Base-by-base conservation (phyloP, 2,113 vertebrate genomes). In the Hippocampus barbouri region DNA sequence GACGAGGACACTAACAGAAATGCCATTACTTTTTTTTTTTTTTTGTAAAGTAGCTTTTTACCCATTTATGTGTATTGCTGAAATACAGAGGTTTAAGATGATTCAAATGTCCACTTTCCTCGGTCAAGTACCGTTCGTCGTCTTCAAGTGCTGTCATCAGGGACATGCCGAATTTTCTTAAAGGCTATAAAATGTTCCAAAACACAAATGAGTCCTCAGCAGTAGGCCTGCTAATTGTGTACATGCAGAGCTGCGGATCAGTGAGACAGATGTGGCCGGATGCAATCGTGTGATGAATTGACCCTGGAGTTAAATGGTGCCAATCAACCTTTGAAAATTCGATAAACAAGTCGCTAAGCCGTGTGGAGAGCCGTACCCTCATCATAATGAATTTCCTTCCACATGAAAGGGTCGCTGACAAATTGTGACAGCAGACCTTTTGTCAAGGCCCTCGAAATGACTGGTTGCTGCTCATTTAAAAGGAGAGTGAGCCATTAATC, bases 221-320 rank as follows among this genome's bases (percentile, higher is more conserved):
- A 78, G 82, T 63, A 66, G 79, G 74, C 30, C 68, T 62, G 74
- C 73, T 81, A 80, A 83, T 84, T 83, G 75, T 76, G 59, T 75
- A 66, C 57, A 71, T 51, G 81, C 74, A 66, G 73, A 68, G n/a
- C 73, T 63, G 76, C 64, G 83, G 79, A 79, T 88, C 83, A 81
- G 75, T 47, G 68, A 76, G 88, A 76, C 80, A 82, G 78, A 84
- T 85, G 83, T 78, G 79, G 73, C 82, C 57, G 86, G 87, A 90
- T 86, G 86, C 83, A 85, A 88, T 90, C 85, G 85, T 83, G 78
- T 83, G 78, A 87, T 77, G 85, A 82, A 85, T 79, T 88, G 86
- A 91, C 86, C 87, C 68, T 2, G 2, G 79, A 79, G 85, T 88
- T 87, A 90, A 91, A 87, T 83, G 85, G 73, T 87, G 83, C 77